Evolutionary conservation across 2,888 invertebrate genomes (phyloP), one percentile per base, ranked within the genome.

Genomic region (Agrotis segetum): DNA sequence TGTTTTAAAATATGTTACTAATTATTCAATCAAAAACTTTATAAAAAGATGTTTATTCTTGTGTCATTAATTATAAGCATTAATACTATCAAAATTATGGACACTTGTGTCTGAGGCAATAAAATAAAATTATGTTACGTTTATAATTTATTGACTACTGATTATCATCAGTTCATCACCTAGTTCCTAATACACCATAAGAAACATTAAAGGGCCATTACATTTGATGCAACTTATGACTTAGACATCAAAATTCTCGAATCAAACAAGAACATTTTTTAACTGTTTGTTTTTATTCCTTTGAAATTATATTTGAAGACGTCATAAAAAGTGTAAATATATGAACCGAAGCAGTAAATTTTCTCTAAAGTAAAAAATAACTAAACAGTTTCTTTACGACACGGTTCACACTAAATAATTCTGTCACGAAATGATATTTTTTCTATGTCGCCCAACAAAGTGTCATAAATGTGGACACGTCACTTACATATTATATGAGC

Each of bases 401-500:
- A 86, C 82, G 82, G 79, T 79, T 80, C 77, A 82, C 83, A 85
- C 87, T 89, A 90, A 91, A 92, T 90, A 90, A 91, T 88, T 88
- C 86, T 87, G 87, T 88, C 85, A 87, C 83, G 87, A 84, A 88
- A 86, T 87, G 79, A 86, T 85, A 87, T 87, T 88, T 90, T 92
- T 92, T 92, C 86, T 88, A 83, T 90, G 89, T 90, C 90, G 88
- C 83, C 88, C 88, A 88, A 90, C 89, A 90, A 88, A 88, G 87
- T 91, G 91, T 91, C 91, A 92, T 92, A 92, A 92, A 94, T 89
- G 92, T 89, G 91, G 89, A 91, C 92, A 92, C 90, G 92, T 91
- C 92, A 91, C 89, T 89, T 92, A 91, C 92, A 93, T 94, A 92
- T 92, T 92, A 92, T 92, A 93, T 92, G 92, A 92, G 90, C 89